Conservation (phyloP, 1,140 invertebrate species). For the Adoxophyes honmai region DNA sequence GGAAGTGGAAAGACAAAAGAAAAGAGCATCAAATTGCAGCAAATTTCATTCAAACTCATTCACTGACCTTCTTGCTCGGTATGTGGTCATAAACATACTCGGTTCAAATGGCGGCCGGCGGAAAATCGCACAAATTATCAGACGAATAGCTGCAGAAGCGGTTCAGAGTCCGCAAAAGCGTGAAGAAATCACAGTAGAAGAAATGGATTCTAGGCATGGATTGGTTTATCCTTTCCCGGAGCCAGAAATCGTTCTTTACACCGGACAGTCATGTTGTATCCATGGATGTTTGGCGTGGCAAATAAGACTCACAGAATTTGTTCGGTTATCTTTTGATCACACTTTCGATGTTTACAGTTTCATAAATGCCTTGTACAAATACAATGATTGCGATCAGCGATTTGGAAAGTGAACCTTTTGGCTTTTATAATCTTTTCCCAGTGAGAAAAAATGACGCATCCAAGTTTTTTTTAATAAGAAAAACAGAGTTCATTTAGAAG, state of each 20-base stretch:
- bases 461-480: not conserved
- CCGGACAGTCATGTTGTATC: conserved; percentile 78
- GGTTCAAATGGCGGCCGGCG: conserved; percentile 76
- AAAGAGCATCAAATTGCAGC: conserved; percentile 74
- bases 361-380: conserved; percentile 77
- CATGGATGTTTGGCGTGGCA: conserved; percentile 85
- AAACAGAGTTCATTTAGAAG: not conserved
- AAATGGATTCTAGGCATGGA: conserved; percentile 73
- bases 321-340: conserved; percentile 77
- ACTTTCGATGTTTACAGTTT: conserved; percentile 77
- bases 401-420: conserved; percentile 81
- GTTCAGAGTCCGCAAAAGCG: conserved; percentile 30
- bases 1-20: conserved; percentile 74
- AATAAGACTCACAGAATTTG: conserved; percentile 83
- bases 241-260: conserved; percentile 82
- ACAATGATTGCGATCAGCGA: conserved; percentile 82
- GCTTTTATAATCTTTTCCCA: no score
- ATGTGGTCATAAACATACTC: conserved; percentile 65
- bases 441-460: no score
- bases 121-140: conserved; percentile 71
- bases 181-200: conserved; percentile 52
- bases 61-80: conserved; percentile 3
- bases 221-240: conserved; percentile 79
- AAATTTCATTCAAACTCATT: conserved; percentile 77
- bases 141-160: conserved; percentile 45